Evolutionary conservation across 2,888 invertebrate species (phyloP).

Genomic region (Sminthurinus aureus): DNA sequence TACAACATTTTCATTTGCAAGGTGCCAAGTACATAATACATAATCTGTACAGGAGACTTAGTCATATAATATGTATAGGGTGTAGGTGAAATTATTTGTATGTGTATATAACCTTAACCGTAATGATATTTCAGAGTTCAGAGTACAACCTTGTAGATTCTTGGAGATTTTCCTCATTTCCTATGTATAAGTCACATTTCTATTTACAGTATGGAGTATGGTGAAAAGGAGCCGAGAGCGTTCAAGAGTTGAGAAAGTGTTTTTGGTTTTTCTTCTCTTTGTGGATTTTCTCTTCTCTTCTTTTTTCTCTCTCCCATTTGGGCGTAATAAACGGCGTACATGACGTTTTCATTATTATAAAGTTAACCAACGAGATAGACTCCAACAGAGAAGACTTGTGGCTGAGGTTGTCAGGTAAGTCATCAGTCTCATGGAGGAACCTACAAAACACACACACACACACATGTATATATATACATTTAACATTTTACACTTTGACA

Average conservation of each 20-base stretch:
- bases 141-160: constrained; percentile 19
- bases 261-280: background rate
- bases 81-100: background rate
- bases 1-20: no score
- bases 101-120: no score
- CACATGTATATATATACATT: background rate
- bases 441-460: constrained; percentile 32
- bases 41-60: no score
- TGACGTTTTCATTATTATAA: constrained; percentile 47
- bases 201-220: background rate
- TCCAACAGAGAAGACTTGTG: constrained; percentile 52
- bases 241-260: background rate
- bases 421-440: constrained; percentile 55
- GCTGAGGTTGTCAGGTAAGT: constrained; percentile 48
- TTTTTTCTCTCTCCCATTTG: background rate
- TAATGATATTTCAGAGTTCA: background rate
- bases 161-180: no score
- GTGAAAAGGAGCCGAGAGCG: background rate
- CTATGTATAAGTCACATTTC: constrained; percentile 12
- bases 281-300: background rate
- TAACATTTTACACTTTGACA: background rate
- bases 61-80: no score
- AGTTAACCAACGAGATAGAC: constrained; percentile 47
- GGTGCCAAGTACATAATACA: no score
- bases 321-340: background rate